Evolutionary conservation across 2,113 vertebrate genomes (phyloP).

Genomic region (Plotosus lineatus): DNA sequence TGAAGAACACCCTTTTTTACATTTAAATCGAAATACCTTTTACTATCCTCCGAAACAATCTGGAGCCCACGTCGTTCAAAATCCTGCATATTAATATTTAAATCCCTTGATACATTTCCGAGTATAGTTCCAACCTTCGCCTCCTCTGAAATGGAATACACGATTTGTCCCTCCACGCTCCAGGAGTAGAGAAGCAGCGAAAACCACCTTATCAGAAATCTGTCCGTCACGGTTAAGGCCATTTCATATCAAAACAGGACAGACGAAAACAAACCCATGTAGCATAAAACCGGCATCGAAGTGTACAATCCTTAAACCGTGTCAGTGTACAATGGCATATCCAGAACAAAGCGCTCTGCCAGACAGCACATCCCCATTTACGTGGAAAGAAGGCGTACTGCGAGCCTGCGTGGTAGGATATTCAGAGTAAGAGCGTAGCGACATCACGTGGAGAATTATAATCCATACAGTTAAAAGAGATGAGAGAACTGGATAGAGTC

Average conservation of each 20-base stretch:
- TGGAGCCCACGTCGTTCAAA: conserved; percentile 56
- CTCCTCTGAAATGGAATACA: conserved; percentile 57
- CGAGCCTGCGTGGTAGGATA: background rate
- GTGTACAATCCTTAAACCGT: background rate
- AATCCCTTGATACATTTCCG: conserved; percentile 57
- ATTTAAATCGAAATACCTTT: conserved; percentile 49
- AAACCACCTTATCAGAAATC: conserved; percentile 17
- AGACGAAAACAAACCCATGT: background rate
- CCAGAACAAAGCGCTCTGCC: conserved; percentile 62
- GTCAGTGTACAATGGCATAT: conserved; percentile 19
- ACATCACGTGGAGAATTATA: conserved; percentile 54
- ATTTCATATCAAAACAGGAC: conserved; percentile 3
- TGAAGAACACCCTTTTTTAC: conserved; percentile 36
- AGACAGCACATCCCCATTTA: conserved; percentile 19
- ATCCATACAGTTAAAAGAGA: background rate
- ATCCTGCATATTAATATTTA: conserved; percentile 47
- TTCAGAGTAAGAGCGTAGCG: conserved; percentile 57
- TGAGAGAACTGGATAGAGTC: background rate
- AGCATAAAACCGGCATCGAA: background rate
- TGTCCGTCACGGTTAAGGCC: background rate
- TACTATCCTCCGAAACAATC: conserved; percentile 60
- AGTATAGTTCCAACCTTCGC: conserved; percentile 44
- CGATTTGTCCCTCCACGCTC: conserved; percentile 45
- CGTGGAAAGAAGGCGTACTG: conserved; percentile 57
- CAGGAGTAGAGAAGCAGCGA: conserved; percentile 48